These are phyloP conservation scores for Corydoras maculifer DNA, from an alignment of 2,113 vertebrate genomes.

Conservation along the genomic window DNA sequence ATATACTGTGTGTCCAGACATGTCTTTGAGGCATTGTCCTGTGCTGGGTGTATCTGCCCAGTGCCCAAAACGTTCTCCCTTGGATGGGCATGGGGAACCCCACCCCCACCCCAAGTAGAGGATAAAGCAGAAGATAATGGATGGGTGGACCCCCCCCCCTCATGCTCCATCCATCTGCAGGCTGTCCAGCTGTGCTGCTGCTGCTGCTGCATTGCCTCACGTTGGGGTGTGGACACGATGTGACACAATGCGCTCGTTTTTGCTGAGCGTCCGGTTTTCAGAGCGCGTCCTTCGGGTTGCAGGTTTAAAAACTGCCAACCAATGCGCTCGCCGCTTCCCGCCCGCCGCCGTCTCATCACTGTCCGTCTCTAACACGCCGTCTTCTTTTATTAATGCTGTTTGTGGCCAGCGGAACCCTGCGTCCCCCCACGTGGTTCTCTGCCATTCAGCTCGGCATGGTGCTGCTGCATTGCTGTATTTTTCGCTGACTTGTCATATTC, in stretches of 20 bases:
- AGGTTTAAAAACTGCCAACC: constrained; percentile 21
- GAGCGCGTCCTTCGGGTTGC: constrained; percentile 33
- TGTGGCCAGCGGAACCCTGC: background rate
- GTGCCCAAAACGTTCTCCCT: too few relatives aligned
- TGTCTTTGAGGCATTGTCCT: background rate
- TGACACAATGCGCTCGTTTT: constrained; percentile 10
- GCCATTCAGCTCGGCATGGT: background rate
- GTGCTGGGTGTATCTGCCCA: background rate
- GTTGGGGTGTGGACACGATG: background rate
- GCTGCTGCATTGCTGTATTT: too few relatives aligned
- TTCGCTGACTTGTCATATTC: too few relatives aligned
- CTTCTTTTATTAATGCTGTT: background rate
- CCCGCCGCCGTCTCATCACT: background rate
- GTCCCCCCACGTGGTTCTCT: background rate
- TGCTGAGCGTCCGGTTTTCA: constrained; percentile 42
- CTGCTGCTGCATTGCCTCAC: constrained; percentile 19
- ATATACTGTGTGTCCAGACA: too few relatives aligned
- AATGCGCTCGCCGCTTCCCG: background rate
- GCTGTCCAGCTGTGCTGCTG: constrained; percentile 28
- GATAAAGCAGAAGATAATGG: too few relatives aligned
- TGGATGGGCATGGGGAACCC: too few relatives aligned
- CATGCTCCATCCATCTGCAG: background rate
- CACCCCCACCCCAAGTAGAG: too few relatives aligned
- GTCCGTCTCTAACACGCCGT: background rate
- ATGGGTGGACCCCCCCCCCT: background rate